Evolutionary conservation across 2,797 vertebrate species (phyloP), one percentile per base, ranked within the genome.

Genomic region (Scyliorhinus canicula): DNA sequence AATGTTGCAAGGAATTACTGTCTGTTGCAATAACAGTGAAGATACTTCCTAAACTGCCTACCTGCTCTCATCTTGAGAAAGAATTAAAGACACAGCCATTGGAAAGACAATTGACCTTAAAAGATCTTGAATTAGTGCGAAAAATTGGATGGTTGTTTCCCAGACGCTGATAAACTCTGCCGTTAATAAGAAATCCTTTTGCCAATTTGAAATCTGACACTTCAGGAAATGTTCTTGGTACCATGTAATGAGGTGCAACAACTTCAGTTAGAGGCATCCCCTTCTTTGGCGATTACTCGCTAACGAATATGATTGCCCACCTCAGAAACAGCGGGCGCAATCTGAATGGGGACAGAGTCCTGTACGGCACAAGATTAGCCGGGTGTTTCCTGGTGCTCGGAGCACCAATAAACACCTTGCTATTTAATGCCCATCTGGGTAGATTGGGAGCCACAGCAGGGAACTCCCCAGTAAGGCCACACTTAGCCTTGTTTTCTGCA

Each of bases 221-320:
- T 88, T 88, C 85, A 57, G 85, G 57, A 88, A 88, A 57, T 88
- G 85, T 55, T 88, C 85, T 88, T 88, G 85, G 52, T 52, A 57
- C 85, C 31, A 4, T 35, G 2, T 47, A 79, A 40, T 44, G 77
- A 79, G 40, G 40, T 8, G 24, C 26, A 47, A 85, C 26, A 47
- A 85, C 82, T 26, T 85, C 47, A 85, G 24, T 9, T 50, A 26
- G 21, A 50, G 47, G 82, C 47, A n/a, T n/a, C n/a, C n/a, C n/a
- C n/a, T n/a, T n/a, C n/a, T n/a, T n/a, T n/a, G n/a, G n/a, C n/a
- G n/a, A n/a, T n/a, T n/a, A n/a, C n/a, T n/a, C n/a, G n/a, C n/a
- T n/a, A n/a, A n/a, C n/a, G n/a, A n/a, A n/a, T n/a, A n/a, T n/a
- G n/a, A n/a, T n/a, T n/a, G n/a, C n/a, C n/a, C n/a, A n/a, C n/a